Evolutionary conservation across 1,140 invertebrate species (phyloP).

Genomic region (Drosophila bocki): DNA sequence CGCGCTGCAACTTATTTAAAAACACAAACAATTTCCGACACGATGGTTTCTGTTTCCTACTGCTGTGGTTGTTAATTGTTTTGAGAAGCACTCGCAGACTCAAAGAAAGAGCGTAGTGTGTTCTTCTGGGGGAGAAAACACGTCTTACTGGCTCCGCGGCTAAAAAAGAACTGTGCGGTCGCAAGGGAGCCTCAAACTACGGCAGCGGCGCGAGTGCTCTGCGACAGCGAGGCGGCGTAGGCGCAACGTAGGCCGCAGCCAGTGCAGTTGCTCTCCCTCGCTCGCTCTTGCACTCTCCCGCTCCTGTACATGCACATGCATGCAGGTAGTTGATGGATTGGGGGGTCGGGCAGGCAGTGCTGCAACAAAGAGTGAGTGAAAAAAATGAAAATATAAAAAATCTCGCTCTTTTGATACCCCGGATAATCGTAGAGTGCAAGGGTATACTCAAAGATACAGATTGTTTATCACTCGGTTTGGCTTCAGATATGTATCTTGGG

Average conservation of each 20-base stretch:
- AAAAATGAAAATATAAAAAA: conserved; percentile 32
- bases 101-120: conserved; percentile 49
- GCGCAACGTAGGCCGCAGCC: conserved; percentile 50
- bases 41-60: conserved; percentile 13
- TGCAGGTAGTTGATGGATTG: conserved; percentile 57
- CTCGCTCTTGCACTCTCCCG: conserved; percentile 24
- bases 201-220: conserved; percentile 10
- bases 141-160: conserved; percentile 85
- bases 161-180: conserved; percentile 71
- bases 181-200: conserved; percentile 59
- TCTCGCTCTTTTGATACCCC: conserved; percentile 27
- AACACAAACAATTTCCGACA: conserved; percentile 62
- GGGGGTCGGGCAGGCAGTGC: conserved; percentile 23
- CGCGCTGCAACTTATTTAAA: conserved; percentile 69
- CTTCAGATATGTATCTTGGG: too few relatives aligned
- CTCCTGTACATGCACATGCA: conserved; percentile 51
- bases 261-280: conserved; percentile 43
- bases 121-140: conserved; percentile 71
- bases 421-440: not conserved
- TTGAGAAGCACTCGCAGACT: conserved; percentile 76
- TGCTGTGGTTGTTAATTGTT: conserved; percentile 40
- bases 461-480: too few relatives aligned
- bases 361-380: conserved; percentile 19
- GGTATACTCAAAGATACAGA: not conserved
- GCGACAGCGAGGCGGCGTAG: conserved; percentile 36